Base-by-base conservation (phyloP, 2,888 invertebrate species). In the Chrysolina americana region DNA sequence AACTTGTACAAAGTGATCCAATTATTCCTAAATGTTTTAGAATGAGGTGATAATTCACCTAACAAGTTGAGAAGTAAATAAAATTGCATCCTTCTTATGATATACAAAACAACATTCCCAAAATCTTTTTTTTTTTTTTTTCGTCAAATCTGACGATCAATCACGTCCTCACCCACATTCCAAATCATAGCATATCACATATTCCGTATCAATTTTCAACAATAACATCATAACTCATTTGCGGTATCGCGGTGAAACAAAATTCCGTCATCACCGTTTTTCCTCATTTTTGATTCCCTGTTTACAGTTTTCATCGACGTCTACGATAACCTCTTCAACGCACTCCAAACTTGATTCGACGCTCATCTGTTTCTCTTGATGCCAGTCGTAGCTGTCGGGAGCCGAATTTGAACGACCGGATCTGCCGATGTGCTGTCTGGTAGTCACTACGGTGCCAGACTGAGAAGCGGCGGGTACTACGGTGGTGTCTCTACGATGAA, bases 381-480 rank as follows among this genome's bases (percentile, higher is more conserved):
- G 77, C 85, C 87, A 87, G 68, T 83, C 84, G 79, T 92, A 94
- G 19, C 92, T 91, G 56, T 92, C 93, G 0, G 95, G 95, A 13
- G 95, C 95, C 10, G 95, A 95, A 86, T 94, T 92, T 17, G 94
- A 94, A 65, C 94, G 90, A 3, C 93, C 94, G 48, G 92, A 85
- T 71, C 84, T 80, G 6, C 87, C 86, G 17, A 88, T 85, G 85
- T 82, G 89, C 82, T 81, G 87, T 41, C 88, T 88, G 41, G 85
- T 77, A 2, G 75, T 74, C 9, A 76, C 64, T 15, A 73, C 10
- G 80, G 85, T 63, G 76, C 79, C 53, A 68, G 77, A 71, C 77
- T 82, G 70, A 78, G 83, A 41, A 81, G 84, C 63, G 80, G 80
- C 82, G 82, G 78, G 84, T 79, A 65, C 81, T 68, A 84, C 77